A percentile compares a stretch with the other conserved stretches of the same genome.
Evolutionary conservation across 2,888 invertebrate genomes (phyloP).

Genomic region (Plutella xylostella): DNA sequence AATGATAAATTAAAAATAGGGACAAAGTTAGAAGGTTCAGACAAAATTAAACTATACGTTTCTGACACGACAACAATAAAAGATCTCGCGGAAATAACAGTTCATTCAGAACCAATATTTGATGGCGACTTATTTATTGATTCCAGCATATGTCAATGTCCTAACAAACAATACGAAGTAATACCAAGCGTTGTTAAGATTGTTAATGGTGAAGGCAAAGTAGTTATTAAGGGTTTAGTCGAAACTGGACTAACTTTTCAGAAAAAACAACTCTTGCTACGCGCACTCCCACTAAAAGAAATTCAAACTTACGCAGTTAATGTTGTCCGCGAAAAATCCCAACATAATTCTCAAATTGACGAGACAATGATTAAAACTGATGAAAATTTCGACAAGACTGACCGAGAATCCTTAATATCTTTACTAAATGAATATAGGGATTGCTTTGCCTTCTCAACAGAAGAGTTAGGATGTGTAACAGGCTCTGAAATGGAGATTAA

Average conservation of each 20-base stretch:
- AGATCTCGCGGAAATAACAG: not conserved
- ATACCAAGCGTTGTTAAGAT: too few relatives aligned
- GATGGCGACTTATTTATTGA: slow-evolving; percentile 5
- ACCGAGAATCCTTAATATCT: not conserved
- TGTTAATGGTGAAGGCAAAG: too few relatives aligned
- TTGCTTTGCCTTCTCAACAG: slow-evolving; percentile 2
- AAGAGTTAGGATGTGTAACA: slow-evolving; percentile 10
- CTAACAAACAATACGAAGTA: not conserved
- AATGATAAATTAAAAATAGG: too few relatives aligned
- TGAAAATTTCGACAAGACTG: too few relatives aligned
- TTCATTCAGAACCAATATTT: not conserved
- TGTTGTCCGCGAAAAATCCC: too few relatives aligned
- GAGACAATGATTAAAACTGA: too few relatives aligned
- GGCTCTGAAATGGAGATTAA: slow-evolving; percentile 6
- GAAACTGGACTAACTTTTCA: too few relatives aligned
- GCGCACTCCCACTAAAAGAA: not conserved
- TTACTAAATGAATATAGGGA: slow-evolving; percentile 4
- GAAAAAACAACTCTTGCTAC: not conserved
- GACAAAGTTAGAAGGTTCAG: too few relatives aligned
- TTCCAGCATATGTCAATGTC: not conserved
- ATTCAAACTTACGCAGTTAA: not conserved
- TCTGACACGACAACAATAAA: too few relatives aligned
- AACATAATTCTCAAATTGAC: too few relatives aligned
- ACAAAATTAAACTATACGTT: too few relatives aligned
- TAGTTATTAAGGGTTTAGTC: too few relatives aligned